phyloP scores from a whole-genome alignment of 2,113 vertebrate genomes.

The Ictalurus furcatus region DNA sequence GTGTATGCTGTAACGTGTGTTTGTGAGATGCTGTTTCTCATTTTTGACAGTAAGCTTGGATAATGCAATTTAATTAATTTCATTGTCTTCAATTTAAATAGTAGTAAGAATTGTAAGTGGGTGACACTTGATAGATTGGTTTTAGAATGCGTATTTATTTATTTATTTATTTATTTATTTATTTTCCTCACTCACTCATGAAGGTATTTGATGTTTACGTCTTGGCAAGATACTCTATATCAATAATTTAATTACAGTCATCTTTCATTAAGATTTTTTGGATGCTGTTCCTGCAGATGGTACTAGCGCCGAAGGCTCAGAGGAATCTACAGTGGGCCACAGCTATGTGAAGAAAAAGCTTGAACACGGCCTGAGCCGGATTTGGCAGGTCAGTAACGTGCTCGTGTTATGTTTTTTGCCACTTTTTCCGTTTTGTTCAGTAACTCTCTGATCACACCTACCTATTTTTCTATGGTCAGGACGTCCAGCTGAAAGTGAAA shows the following conservation, averaged over 20 bases:
- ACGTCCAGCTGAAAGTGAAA: conserved; percentile 98
- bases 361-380: conserved; percentile 91
- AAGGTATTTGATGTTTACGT: background rate
- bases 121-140: background rate
- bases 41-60: background rate
- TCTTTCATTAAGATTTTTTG: conserved; percentile 16
- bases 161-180: background rate
- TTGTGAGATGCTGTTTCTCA: background rate
- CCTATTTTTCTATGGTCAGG: conserved; percentile 67
- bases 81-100: background rate
- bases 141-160: background rate
- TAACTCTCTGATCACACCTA: background rate
- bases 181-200: background rate
- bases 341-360: conserved; percentile 98
- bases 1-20: background rate
- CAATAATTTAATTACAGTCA: background rate
- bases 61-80: conserved; percentile 3
- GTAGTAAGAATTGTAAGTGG: background rate
- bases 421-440: background rate
- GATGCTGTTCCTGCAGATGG: conserved; percentile 57
- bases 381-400: conserved; percentile 90
- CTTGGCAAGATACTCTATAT: background rate
- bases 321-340: conserved; percentile 87
- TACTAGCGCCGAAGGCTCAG: conserved; percentile 64
- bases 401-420: background rate